phyloP scores from a whole-genome alignment of 2,888 invertebrate species.

The Deilephila elpenor region DNA sequence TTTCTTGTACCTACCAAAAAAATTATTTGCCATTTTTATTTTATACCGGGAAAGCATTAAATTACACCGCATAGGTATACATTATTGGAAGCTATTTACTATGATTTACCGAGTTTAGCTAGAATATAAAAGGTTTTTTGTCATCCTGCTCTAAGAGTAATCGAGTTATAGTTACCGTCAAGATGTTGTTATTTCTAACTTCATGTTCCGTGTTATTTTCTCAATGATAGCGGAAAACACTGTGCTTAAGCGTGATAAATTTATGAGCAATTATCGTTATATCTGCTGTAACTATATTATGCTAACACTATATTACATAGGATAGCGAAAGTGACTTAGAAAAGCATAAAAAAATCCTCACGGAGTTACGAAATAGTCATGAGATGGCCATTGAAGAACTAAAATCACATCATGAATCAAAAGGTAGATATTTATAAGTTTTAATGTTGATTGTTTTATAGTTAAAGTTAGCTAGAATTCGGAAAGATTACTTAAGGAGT shows the following conservation, averaged over 20 bases:
- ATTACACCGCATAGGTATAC: too few relatives aligned
- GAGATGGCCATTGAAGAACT: constrained; percentile 67
- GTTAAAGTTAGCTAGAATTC: neutral
- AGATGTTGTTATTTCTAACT: neutral
- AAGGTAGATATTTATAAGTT: constrained; percentile 56
- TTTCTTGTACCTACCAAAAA: too few relatives aligned
- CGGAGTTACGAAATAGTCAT: constrained; percentile 59
- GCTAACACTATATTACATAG: constrained; percentile 44
- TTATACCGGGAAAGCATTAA: too few relatives aligned
- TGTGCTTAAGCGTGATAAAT: neutral
- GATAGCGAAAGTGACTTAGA: constrained; percentile 64
- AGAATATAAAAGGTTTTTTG: too few relatives aligned
- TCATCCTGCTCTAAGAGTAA: neutral
- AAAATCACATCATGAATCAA: constrained; percentile 59
- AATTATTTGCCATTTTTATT: too few relatives aligned
- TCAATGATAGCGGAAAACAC: constrained; percentile 15
- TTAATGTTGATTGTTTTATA: neutral
- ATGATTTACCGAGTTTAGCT: too few relatives aligned
- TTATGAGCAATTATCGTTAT: neutral
- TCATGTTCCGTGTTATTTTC: neutral
- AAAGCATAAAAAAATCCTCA: constrained; percentile 58
- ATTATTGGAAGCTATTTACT: too few relatives aligned
- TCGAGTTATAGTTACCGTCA: neutral
- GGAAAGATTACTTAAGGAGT: too few relatives aligned
- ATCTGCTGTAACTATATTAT: neutral